A percentile compares a stretch with the other conserved stretches of the same genome.
Conservation (phyloP, 2,888 invertebrate species). For the Lycocerus yunnanus region DNA sequence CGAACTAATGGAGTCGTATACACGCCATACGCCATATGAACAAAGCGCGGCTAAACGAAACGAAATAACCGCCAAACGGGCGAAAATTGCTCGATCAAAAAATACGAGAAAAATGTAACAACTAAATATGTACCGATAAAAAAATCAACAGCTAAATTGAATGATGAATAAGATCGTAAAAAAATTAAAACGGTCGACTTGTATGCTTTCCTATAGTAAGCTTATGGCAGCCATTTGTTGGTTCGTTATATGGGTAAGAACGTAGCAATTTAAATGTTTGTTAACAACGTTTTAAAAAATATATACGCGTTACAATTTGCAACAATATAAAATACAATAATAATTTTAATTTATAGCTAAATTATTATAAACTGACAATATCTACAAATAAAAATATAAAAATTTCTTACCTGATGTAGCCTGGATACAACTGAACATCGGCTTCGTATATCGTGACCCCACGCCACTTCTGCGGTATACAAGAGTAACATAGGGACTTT, state of each 20-base stretch:
- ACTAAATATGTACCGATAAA: slow-evolving; percentile 40
- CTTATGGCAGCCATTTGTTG: slow-evolving; percentile 62
- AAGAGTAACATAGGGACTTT: slow-evolving; percentile 56
- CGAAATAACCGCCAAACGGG: slow-evolving; percentile 32
- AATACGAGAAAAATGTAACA: slow-evolving; percentile 45
- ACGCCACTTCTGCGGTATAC: slow-evolving; percentile 67
- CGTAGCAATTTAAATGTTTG: slow-evolving; percentile 49
- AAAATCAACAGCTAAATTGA: slow-evolving; percentile 40
- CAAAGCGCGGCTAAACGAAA: slow-evolving; percentile 48
- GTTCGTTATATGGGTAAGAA: slow-evolving; percentile 55
- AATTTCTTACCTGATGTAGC: slow-evolving; percentile 64
- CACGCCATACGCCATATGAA: slow-evolving; percentile 54
- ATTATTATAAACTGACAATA: slow-evolving; percentile 59
- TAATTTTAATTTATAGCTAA: slow-evolving; percentile 47
- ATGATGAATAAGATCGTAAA: slow-evolving; percentile 27
- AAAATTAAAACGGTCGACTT: slow-evolving; percentile 39
- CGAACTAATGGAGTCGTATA: slow-evolving; percentile 58
- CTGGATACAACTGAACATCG: slow-evolving; percentile 63
- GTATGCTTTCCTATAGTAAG: slow-evolving; percentile 54
- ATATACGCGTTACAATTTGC: slow-evolving; percentile 39
- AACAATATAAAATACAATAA: slow-evolving; percentile 44
- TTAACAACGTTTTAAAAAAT: slow-evolving; percentile 45
- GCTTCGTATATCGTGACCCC: slow-evolving; percentile 67
- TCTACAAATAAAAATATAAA: slow-evolving; percentile 59
- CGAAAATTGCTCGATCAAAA: slow-evolving; percentile 29